phyloP scores from a whole-genome alignment of 2,113 vertebrate species.

The Prochilodus magdalenae region DNA sequence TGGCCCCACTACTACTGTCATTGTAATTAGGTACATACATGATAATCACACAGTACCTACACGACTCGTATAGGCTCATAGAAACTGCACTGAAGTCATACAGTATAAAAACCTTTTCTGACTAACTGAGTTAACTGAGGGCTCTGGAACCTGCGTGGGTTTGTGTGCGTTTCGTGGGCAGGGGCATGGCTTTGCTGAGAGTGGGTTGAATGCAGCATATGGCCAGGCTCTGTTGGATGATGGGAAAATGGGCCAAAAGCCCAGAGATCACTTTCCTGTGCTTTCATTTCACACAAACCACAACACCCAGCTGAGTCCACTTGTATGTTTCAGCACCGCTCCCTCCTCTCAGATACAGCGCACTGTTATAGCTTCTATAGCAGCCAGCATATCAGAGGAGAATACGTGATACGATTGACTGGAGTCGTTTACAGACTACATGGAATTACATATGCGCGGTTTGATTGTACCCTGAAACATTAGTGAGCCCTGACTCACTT shows the following conservation, averaged over 20 bases:
- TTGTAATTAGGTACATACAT: not conserved
- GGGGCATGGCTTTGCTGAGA: conserved; percentile 2
- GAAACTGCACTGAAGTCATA: not conserved
- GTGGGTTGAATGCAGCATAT: conserved; percentile 46
- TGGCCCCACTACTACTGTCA: not conserved
- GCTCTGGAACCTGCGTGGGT: not conserved
- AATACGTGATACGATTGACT: not conserved
- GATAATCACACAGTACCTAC: not conserved
- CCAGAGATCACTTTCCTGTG: conserved; percentile 30
- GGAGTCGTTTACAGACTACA: not conserved
- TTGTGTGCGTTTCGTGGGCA: conserved; percentile 15
- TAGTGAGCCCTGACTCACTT: no score
- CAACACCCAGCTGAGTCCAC: conserved; percentile 22
- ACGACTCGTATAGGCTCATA: not conserved
- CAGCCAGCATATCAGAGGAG: not conserved
- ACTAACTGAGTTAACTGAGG: not conserved
- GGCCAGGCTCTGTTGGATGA: conserved; percentile 40
- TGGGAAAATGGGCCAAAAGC: conserved; percentile 32
- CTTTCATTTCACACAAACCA: conserved; percentile 30
- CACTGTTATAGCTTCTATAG: not conserved
- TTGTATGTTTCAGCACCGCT: not conserved
- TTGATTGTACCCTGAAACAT: no score
- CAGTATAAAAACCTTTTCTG: not conserved
- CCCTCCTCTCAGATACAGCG: not conserved
- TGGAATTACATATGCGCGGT: not conserved